Evolutionary conservation across 2,113 vertebrate species (phyloP).

Genomic region (Rissa tridactyla): DNA sequence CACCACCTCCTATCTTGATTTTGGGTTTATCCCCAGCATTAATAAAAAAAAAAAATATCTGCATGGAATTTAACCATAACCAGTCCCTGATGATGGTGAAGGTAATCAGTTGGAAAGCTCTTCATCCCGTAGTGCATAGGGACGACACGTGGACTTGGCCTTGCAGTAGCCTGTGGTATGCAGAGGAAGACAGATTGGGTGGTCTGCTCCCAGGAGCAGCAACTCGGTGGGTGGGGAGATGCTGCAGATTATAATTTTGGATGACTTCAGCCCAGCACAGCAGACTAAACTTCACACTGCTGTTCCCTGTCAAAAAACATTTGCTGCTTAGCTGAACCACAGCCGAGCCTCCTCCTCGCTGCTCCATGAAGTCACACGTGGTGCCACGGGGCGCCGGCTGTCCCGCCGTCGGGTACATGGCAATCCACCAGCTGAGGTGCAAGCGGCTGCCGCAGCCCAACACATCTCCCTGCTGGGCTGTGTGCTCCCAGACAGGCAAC

Average conservation of each 20-base stretch:
- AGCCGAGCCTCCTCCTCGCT: background rate
- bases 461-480: rapidly evolving
- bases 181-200: background rate
- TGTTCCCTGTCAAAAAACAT: slow-evolving; percentile 43
- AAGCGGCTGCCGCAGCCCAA: background rate
- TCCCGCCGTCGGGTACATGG: rapidly evolving
- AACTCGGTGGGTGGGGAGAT: background rate
- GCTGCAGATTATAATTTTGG: slow-evolving; percentile 15
- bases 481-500: background rate
- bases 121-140: rapidly evolving
- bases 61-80: background rate
- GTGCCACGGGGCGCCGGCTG: background rate
- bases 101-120: background rate
- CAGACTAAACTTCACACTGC: slow-evolving; percentile 29
- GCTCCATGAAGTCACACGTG: background rate
- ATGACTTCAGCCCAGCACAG: background rate
- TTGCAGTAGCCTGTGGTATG: background rate
- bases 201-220: background rate
- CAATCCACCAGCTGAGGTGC: background rate
- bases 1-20: background rate
- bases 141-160: background rate
- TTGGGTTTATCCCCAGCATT: background rate
- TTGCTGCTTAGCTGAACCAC: slow-evolving; percentile 12
- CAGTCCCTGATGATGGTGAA: background rate
- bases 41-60: background rate